Evolutionary conservation across 2,888 invertebrate genomes (phyloP), one percentile per base, ranked within the genome.

Genomic region (Atethmia centrago): DNA sequence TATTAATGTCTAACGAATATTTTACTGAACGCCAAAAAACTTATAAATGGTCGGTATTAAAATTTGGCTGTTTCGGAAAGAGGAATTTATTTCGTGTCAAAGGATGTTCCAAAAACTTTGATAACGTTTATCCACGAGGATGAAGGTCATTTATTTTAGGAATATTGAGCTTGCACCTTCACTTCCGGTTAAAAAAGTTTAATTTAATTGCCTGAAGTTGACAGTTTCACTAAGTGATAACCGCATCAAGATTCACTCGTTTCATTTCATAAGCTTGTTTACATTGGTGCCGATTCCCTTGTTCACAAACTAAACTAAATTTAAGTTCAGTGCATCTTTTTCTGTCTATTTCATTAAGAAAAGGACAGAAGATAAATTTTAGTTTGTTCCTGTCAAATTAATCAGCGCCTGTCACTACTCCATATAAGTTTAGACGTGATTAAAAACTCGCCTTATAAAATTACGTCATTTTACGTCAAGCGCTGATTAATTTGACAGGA

Each of bases 1-100:
- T 89, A 88, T 88, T 86, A 89, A 89, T 86, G 87, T 87, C 85
- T 86, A 85, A 88, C 84, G 88, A 89, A 90, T 88, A 88, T 88
- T 90, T 89, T 87, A 88, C 87, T 85, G 86, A 85, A 86, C 86
- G 79, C 78, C 85, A 77, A 86, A 87, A 89, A 89, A 88, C 87
- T 89, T 89, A 87, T 88, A 89, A 90, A 90, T 89, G 87, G 82
- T 84, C 45, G 76, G 86, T 86, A 88, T 89, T 88, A 89, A 88
- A 88, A 88, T 86, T 87, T 88, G 69, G 77, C 79, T 88, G 86
- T 89, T 87, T 88, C 79, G 74, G 67, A 83, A 90, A 86, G 79
- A 87, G 83, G 82, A 87, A 89, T 90, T 88, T 90, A 85, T 88
- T 89, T 84, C 82, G 77, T 87, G 89, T 90, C 88, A 90, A 88